Percentiles rank a stretch among this genome's conserved stretches.
Evolutionary conservation across 2,797 vertebrate species (phyloP).

Genomic region (Enteromius fasciolatus): DNA sequence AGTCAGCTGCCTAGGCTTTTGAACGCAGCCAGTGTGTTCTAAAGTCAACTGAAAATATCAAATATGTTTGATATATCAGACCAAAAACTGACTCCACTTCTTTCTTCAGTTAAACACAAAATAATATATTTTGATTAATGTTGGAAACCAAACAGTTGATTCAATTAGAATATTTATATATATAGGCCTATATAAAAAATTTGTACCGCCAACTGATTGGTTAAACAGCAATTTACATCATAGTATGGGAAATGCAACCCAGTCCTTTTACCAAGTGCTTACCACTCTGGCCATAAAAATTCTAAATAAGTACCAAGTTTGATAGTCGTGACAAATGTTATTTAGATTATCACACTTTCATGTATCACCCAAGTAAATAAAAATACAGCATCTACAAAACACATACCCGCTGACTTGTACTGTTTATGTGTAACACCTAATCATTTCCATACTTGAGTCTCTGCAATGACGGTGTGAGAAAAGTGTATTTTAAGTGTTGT

Average conservation of each 20-base stretch:
- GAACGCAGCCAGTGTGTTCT: not conserved
- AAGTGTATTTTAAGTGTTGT: conserved; percentile 46
- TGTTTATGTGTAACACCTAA: conserved; percentile 26
- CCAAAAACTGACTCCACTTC: not conserved
- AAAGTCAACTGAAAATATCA: not conserved
- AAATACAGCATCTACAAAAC: not conserved
- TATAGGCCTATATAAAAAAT: no score
- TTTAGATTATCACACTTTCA: not conserved
- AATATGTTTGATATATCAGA: not conserved
- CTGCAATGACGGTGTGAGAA: conserved; percentile 37
- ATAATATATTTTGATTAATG: not conserved
- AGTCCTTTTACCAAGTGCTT: not conserved
- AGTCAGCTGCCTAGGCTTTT: no score
- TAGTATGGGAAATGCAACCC: not conserved
- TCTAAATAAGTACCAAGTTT: not conserved
- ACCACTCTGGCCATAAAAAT: not conserved
- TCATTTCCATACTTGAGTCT: conserved; percentile 33
- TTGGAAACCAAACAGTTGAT: not conserved
- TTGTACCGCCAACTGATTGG: not conserved
- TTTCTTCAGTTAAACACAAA: not conserved
- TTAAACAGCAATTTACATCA: no score
- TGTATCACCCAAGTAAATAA: not conserved
- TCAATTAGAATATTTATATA: not conserved
- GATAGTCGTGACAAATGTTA: not conserved
- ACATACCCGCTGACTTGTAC: conserved; percentile 9